Evolutionary conservation across 2,113 vertebrate species (phyloP).

Genomic region (Melospiza georgiana): DNA sequence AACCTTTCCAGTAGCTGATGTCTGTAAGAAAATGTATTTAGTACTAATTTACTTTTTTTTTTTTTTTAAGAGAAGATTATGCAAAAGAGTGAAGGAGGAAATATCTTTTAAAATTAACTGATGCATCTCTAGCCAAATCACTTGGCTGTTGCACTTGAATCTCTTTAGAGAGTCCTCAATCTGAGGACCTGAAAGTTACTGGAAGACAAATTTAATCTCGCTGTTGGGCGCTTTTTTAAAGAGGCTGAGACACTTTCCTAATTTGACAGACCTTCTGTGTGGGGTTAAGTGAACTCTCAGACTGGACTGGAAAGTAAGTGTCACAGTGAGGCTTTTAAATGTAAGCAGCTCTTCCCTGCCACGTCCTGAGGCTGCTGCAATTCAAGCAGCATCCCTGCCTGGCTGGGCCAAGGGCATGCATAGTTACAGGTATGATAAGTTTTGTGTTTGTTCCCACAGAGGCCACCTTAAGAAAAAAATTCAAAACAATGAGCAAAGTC

Average conservation of each 20-base stretch:
- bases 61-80: background rate
- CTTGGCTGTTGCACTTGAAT: background rate
- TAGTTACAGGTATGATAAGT: background rate
- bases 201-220: background rate
- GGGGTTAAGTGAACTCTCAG: background rate
- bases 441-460: background rate
- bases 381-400: background rate
- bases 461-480: background rate
- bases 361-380: background rate
- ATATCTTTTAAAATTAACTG: background rate
- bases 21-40: background rate
- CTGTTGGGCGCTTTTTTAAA: background rate
- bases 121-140: background rate
- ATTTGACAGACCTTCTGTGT: background rate
- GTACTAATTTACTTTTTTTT: background rate
- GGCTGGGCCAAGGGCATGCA: background rate
- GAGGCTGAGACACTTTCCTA: background rate
- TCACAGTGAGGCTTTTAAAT: background rate
- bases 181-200: background rate
- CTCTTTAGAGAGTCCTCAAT: background rate
- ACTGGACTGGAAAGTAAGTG: background rate
- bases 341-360: background rate
- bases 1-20: background rate
- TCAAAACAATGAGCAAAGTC: background rate
- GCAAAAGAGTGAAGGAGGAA: background rate